Evolutionary conservation across 2,888 invertebrate species (phyloP), one percentile per base, ranked within the genome.

Genomic region (Polymixis lichenea): DNA sequence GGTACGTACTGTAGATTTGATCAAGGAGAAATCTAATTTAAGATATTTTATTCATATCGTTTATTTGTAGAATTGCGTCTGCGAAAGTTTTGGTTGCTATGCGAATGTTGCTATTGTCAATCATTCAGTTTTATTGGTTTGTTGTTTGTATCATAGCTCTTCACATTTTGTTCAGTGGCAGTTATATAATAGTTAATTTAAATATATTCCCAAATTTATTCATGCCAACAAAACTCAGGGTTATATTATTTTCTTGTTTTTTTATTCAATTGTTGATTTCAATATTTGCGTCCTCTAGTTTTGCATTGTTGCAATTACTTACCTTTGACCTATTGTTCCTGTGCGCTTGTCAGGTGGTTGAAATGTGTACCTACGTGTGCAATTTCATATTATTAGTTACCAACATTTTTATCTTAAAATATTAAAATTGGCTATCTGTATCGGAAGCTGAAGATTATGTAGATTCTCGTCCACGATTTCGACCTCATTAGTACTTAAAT

Each of bases 1-100:
- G 99, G 99, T 98, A 95, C 13, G 86, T 85, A 67, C 65, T 77
- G 49, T 43, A 38, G 61, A 60, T 58, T 67, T 58, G 11, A 68
- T 68, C 62, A 75, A 51, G 15, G 28, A 64, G 17, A 71, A 66
- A 53, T 72, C 25, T 60, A 77, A 66, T 68, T 55, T 71, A 64
- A 60, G 53, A 72, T 60, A 75, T 56, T 38, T 38, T 49, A 62
- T 67, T 55, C 9, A n/a, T 56, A 32, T 28, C 38, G 15, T 71
- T 61, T 13, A 32, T 55, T 22, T 32, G 15, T 65, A 28, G n/a
- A 55, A 58, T 49, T 64, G 62, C 72, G 17, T 62, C 53, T 68
- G 85, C 85, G 78, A 85, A 77, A 55, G 46, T 68, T 49, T 65
- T 43, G 13, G 13, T 67, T 66, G 72, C 49, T 15, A 55, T 55